Evolutionary conservation across 2,888 invertebrate genomes (phyloP), one percentile per base, ranked within the genome.

Genomic region (Limnephilus marmoratus): DNA sequence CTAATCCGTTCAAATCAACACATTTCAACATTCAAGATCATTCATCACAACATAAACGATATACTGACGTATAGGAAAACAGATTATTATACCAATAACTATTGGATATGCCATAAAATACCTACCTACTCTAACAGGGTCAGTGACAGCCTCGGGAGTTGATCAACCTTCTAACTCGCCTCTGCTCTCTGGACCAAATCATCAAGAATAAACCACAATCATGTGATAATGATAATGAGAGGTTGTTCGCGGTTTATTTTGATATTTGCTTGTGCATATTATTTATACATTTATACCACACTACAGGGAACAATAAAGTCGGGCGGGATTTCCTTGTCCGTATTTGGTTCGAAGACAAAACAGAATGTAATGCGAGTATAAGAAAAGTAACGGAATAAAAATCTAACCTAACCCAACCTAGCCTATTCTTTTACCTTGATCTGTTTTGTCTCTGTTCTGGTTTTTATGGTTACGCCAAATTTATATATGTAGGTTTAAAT

Each of bases 71-170:
- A 9, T 68, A 24, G 24, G 68, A 24, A 68, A 68, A n/a, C 68
- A 68, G 24, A 68, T 68, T 24, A 68, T 68, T n/a, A 9, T 9
- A 9, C 68, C n/a, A 24, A 68, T 68, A 68, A 68, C 18, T 68
- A n/a, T 0, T 68, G 24, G 24, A 68, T 68, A 68, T n/a, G 68
- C 24, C 68, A 68, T 68, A 68, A 68, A 68, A 68, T n/a, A 83
- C 34, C 4, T 15, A n/a, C 45, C 1, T 12, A 45, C 24, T 83
- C 83, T 83, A 83, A 83, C 83, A 83, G 83, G 83, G 83, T 41
- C 83, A 83, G 37, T 83, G 9, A 41, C 34, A 18, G 83, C 83
- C 83, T 83, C 37, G 68, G 68, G 83, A 83, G 83, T 41, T 83
- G 83, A 83, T 37, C 83, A 24, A 18, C 37, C 83, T 34, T 83